phyloP scores from a whole-genome alignment of 1,140 invertebrate genomes.

The Megathymus violae region DNA sequence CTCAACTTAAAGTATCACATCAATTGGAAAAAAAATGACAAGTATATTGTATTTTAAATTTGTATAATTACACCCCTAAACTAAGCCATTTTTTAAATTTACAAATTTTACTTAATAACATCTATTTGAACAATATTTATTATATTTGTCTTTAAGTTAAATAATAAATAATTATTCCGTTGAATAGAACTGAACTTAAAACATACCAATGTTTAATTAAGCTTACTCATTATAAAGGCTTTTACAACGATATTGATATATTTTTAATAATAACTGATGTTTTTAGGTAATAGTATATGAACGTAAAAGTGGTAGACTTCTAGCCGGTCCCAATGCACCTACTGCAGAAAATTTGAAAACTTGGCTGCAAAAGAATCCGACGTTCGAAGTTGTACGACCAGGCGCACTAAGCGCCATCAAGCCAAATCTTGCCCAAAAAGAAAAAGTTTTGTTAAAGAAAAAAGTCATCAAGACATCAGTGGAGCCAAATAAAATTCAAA shows the following conservation, averaged over 20 bases:
- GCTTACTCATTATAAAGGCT: too few relatives aligned
- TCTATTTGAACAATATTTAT: too few relatives aligned
- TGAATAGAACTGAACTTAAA: too few relatives aligned
- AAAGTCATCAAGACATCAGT: conserved; percentile 41
- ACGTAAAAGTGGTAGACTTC: conserved; percentile 89
- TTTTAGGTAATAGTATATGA: conserved; percentile 91
- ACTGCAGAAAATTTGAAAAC: conserved; percentile 89
- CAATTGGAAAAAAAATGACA: too few relatives aligned
- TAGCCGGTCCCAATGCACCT: conserved; percentile 91
- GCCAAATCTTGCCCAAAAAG: conserved; percentile 56
- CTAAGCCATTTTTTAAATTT: too few relatives aligned
- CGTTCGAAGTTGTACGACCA: conserved; percentile 91
- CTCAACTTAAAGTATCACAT: not conserved
- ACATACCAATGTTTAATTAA: too few relatives aligned
- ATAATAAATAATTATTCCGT: too few relatives aligned
- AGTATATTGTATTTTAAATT: too few relatives aligned
- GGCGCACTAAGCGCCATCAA: conserved; percentile 82
- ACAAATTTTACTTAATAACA: too few relatives aligned
- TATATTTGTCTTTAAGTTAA: too few relatives aligned
- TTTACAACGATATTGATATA: not conserved
- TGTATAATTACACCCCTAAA: too few relatives aligned
- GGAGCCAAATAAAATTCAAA: conserved; percentile 75
- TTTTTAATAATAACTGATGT: not conserved
- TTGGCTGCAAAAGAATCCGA: conserved; percentile 94
- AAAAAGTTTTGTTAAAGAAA: not conserved